Conservation (phyloP, 1,140 invertebrate genomes). For the Neodiprion lecontei region DNA sequence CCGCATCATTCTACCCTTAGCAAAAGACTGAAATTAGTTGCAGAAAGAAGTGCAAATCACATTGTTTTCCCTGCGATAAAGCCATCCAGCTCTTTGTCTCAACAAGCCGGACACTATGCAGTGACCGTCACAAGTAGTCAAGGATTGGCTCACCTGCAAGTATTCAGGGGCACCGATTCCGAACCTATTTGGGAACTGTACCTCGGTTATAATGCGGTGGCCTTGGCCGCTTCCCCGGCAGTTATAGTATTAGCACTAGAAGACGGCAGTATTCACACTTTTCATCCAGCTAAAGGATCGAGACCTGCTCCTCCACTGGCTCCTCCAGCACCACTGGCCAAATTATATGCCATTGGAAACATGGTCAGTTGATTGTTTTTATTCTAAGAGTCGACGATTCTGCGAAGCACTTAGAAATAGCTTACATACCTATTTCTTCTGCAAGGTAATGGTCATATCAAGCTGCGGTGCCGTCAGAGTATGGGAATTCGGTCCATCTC, state of each 20-base stretch:
- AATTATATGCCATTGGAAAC: conserved; percentile 53
- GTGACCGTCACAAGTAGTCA: conserved; percentile 52
- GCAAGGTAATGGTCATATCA: conserved; percentile 58
- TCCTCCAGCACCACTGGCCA: conserved; percentile 66
- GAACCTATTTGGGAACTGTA: conserved; percentile 60
- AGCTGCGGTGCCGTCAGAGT: conserved; percentile 57
- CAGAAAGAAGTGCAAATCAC: conserved; percentile 40
- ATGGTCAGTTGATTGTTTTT: conserved; percentile 33
- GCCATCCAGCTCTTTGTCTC: conserved; percentile 47
- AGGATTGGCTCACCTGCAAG: conserved; percentile 61
- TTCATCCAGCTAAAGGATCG: conserved; percentile 64
- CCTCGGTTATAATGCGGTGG: conserved; percentile 54
- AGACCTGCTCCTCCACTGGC: conserved; percentile 70
- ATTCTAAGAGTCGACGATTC: not conserved
- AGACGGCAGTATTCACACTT: conserved; percentile 71
- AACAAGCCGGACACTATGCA: conserved; percentile 55
- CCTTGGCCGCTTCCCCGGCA: conserved; percentile 52
- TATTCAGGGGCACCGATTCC: conserved; percentile 61
- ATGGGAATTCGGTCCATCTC: conserved; percentile 55
- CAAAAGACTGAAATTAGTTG: conserved; percentile 46
- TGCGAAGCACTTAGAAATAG: conserved; percentile 3
- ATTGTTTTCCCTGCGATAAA: conserved; percentile 51
- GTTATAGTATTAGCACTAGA: conserved; percentile 70
- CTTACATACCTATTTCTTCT: conserved; percentile 7
- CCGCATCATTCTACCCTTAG: conserved; percentile 33